A percentile compares a stretch with the other conserved stretches of the same genome.
These are phyloP conservation scores for Ameiurus melas DNA, from an alignment of 2,113 vertebrate species.

Conservation along the genomic window DNA sequence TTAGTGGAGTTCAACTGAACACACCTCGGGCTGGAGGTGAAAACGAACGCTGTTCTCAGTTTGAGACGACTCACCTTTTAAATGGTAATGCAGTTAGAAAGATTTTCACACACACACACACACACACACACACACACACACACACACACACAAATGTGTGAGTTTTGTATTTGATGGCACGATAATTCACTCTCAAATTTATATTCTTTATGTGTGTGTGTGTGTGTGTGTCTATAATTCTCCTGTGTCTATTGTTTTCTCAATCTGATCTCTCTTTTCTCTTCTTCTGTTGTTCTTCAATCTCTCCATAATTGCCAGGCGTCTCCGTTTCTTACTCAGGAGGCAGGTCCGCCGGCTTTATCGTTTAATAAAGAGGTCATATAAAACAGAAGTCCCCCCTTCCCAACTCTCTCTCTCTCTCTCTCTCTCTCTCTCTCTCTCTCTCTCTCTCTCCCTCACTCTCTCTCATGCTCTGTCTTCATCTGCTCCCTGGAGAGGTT, in stretches of 20 bases:
- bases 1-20: slow-evolving; percentile 4
- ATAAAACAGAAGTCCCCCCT: slow-evolving; percentile 39
- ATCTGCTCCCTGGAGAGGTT: slow-evolving; percentile 34
- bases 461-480: slow-evolving; percentile 1
- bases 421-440: not conserved
- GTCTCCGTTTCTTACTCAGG: slow-evolving; percentile 33
- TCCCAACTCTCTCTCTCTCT: not conserved
- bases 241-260: not conserved
- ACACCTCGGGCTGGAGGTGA: slow-evolving; percentile 2
- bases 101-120: slow-evolving; percentile 2
- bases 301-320: slow-evolving; percentile 41
- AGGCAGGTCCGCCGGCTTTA: slow-evolving; percentile 41
- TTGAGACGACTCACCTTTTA: not conserved
- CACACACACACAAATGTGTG: no score
- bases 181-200: slow-evolving; percentile 11
- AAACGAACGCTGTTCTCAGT: slow-evolving; percentile 7
- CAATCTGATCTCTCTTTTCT: not conserved
- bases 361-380: slow-evolving; percentile 51
- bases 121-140: not conserved
- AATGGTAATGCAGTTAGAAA: not conserved
- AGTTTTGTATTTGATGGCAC: no score
- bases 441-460: not conserved
- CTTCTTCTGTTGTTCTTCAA: slow-evolving; percentile 31
- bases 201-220: slow-evolving; percentile 3
- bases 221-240: slow-evolving; percentile 16